Conservation (phyloP, 1,140 invertebrate genomes). For the Drosophila seguyi region DNA sequence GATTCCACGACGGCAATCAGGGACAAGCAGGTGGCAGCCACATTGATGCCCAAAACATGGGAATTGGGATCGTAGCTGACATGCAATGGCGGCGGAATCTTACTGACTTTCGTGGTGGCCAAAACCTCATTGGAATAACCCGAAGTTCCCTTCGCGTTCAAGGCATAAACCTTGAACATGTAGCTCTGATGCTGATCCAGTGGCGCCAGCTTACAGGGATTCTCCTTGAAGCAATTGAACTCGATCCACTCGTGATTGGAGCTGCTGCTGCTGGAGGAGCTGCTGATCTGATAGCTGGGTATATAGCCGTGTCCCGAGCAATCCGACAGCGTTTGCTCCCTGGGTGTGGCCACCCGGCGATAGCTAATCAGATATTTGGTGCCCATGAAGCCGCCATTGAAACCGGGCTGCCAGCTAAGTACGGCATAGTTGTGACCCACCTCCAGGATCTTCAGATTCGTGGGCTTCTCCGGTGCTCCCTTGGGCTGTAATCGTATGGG, state of each 20-base stretch:
- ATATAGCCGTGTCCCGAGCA: conserved; percentile 86
- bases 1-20: conserved; percentile 91
- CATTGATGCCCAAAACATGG: conserved; percentile 91
- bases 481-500: conserved; percentile 93
- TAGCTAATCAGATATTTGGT: conserved; percentile 94
- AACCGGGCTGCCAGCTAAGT: conserved; percentile 93
- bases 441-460: conserved; percentile 88
- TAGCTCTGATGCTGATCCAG: conserved; percentile 94
- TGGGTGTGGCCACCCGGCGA: conserved; percentile 87
- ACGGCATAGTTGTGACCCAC: conserved; percentile 91
- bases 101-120: conserved; percentile 92
- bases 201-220: conserved; percentile 94
- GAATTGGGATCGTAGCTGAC: conserved; percentile 93
- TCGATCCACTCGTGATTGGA: conserved; percentile 90
- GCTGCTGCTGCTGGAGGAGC: conserved; percentile 70
- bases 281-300: conserved; percentile 57
- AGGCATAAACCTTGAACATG: conserved; percentile 93
- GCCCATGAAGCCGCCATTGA: conserved; percentile 93
- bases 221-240: conserved; percentile 93
- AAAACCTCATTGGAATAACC: conserved; percentile 93
- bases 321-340: conserved; percentile 87
- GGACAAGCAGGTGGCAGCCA: conserved; percentile 90
- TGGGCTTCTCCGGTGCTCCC: conserved; percentile 92
- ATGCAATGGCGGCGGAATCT: conserved; percentile 92
- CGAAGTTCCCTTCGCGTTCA: conserved; percentile 93